Percentiles rank a stretch among this genome's conserved stretches.
Evolutionary conservation across 2,113 vertebrate genomes (phyloP).

Genomic region (Notechis scutatus): DNA sequence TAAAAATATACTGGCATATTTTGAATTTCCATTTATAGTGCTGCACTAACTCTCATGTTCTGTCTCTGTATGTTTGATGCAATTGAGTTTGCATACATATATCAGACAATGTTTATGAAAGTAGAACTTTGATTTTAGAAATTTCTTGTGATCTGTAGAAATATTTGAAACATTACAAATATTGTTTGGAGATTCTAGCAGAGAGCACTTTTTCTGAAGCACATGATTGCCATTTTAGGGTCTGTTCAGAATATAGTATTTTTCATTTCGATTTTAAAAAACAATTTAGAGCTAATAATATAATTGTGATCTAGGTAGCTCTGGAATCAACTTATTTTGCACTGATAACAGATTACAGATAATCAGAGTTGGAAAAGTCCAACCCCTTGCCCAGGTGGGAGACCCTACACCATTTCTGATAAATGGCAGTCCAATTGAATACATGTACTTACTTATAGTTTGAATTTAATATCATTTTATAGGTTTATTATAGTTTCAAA

Average conservation of each 20-base stretch:
- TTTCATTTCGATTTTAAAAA: neutral
- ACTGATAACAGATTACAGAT: neutral
- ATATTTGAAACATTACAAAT: neutral
- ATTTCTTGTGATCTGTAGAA: neutral
- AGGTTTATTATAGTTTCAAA: neutral
- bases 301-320: neutral
- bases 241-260: neutral
- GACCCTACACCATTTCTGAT: too few species aligned
- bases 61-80: neutral
- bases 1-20: neutral
- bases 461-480: neutral
- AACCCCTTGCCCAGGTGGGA: too few species aligned
- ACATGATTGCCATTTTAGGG: neutral
- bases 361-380: too few species aligned
- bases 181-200: neutral
- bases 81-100: neutral
- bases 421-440: neutral
- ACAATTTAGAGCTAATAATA: neutral
- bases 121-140: neutral
- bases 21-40: neutral
- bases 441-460: neutral
- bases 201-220: neutral
- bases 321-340: neutral
- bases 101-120: neutral
- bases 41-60: neutral